Evolutionary conservation across 2,888 invertebrate species (phyloP).

Genomic region (Mongoloraphidia duomilia): DNA sequence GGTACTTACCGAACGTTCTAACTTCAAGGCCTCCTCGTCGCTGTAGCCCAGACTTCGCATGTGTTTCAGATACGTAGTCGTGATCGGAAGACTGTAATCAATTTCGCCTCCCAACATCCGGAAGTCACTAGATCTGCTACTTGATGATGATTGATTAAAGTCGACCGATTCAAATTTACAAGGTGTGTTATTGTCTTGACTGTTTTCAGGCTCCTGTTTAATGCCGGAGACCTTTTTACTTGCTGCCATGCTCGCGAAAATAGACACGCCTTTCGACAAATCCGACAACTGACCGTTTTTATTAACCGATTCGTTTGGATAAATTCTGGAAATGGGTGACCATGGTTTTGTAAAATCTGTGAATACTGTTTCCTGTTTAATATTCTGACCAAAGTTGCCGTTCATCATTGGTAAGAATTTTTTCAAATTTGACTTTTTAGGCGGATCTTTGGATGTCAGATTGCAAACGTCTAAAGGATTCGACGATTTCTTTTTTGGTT

Average conservation of each 20-base stretch:
- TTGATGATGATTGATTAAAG: not conserved
- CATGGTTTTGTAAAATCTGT: too few species aligned
- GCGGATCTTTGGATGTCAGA: conserved; percentile 44
- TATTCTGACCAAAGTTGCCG: too few species aligned
- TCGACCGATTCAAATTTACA: conserved; percentile 17
- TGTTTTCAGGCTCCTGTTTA: too few species aligned
- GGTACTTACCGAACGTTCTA: conserved; percentile 44
- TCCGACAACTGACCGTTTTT: too few species aligned
- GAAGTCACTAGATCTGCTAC: conserved; percentile 14
- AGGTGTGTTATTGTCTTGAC: too few species aligned
- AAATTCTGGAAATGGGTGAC: too few species aligned
- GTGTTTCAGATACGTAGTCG: conserved; percentile 76
- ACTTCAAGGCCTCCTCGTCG: conserved; percentile 43
- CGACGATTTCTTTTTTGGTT: conserved; percentile 32
- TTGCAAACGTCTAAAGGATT: conserved; percentile 49
- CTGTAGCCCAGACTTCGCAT: conserved; percentile 57
- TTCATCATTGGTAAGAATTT: too few species aligned
- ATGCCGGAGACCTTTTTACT: too few species aligned
- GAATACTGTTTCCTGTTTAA: too few species aligned
- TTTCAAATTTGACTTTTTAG: conserved; percentile 26
- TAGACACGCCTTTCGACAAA: too few species aligned
- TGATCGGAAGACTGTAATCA: conserved; percentile 78
- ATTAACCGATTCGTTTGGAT: too few species aligned
- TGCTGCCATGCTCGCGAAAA: too few species aligned
- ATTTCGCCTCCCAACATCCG: conserved; percentile 34